Base-by-base conservation (phyloP, 2,113 vertebrate species). In the Coturnix japonica region DNA sequence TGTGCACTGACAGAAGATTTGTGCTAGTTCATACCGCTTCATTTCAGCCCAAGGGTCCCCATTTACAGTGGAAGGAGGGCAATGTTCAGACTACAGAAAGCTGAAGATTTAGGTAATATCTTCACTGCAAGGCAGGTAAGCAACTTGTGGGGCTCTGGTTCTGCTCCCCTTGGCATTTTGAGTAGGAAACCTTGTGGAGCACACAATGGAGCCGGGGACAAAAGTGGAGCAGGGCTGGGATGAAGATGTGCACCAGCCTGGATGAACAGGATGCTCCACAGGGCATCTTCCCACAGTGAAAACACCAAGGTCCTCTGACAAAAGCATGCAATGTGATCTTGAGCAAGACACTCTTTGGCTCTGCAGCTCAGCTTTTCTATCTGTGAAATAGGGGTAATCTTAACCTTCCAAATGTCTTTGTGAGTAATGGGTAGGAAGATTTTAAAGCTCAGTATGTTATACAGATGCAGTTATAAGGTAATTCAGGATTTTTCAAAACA, bases 181-280 rank as follows among this genome's bases (percentile, higher is more conserved):
- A 26, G n/a, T 6, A 22, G 35, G 15, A 78, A 61, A 59, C 2
- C 28, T 63, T 0, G 28, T 37, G 53, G 47, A 59, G 43, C 5
- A 17, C 35, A 7, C 1, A 9, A 3, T 0, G 0, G n/a, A 64
- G 28, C 21, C 78, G 65, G 37, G 51, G 65, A 61, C 5, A 21
- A 65, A 65, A 75, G 57, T 2, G 37, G 66, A 37, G 33, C 2
- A 23, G 63, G 31, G 53, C 6, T 11, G 35, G 67, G 39, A 31
- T 31, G 3, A 30, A n/a, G 5, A 26, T 37, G 44, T 25, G 22
- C 4, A 6, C 7, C 39, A 16, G 18, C 4, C 0, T 23, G 9
- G 7, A 5, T 17, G 16, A 37, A 14, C 39, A 53, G 78, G 63
- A 10, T 37, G 44, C 22, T 82, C 28, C 76, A 41, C 9, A 37